phyloP scores from a whole-genome alignment of 2,797 vertebrate genomes.

The Anabacerthia variegaticeps region DNA sequence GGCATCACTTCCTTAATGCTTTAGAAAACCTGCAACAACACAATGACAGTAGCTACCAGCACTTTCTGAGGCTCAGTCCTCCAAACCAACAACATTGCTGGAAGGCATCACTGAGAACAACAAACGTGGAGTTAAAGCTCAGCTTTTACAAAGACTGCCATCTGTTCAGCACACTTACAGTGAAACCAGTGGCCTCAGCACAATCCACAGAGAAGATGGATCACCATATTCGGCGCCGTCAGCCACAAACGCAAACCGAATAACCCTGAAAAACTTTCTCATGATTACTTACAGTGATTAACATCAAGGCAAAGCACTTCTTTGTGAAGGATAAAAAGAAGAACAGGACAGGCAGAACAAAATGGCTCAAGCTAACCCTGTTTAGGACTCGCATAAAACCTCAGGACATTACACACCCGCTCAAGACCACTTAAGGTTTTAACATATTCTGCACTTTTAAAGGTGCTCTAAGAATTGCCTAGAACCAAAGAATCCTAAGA shows the following conservation, averaged over 20 bases:
- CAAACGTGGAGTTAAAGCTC: background rate
- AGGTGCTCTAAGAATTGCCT: background rate
- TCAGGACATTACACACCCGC: background rate
- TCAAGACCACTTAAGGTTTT: background rate
- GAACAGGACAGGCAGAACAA: background rate
- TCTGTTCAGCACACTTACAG: background rate
- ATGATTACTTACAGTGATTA: background rate
- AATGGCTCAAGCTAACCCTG: background rate
- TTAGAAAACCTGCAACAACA: background rate
- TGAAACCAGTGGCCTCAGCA: background rate
- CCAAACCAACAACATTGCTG: background rate
- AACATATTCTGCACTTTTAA: background rate
- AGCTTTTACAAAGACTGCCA: background rate
- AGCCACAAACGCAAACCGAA: background rate
- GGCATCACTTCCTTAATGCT: background rate
- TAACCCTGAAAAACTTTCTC: background rate
- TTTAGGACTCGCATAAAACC: background rate
- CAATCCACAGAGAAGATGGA: background rate
- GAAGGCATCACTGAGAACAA: background rate
- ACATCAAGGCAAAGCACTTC: background rate
- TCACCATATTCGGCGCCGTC: background rate
- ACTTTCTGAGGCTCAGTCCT: background rate
- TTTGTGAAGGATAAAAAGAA: background rate
- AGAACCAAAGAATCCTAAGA: background rate
- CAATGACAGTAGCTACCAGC: background rate